These are phyloP conservation scores for Nowickia ferox DNA, from an alignment of 2,888 invertebrate genomes.

Conservation along the genomic window DNA sequence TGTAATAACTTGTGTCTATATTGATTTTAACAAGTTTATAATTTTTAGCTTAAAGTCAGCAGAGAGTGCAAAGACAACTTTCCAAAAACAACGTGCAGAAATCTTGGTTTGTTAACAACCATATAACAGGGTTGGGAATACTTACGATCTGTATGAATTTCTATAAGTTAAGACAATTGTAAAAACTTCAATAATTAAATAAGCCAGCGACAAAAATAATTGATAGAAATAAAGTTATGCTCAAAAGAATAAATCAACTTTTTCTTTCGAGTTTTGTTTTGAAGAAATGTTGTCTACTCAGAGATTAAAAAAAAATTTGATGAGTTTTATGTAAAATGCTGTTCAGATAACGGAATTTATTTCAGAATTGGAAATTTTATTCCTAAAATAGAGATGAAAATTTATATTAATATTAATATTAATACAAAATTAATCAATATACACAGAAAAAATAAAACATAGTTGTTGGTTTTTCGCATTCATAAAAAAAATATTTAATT, in stretches of 20 bases:
- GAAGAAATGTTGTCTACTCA: constrained; percentile 8
- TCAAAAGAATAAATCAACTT: not conserved
- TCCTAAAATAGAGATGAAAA: too few relatives aligned
- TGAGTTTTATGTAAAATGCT: too few relatives aligned
- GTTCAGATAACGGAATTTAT: too few relatives aligned
- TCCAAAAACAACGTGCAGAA: constrained; percentile 15
- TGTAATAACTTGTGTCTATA: constrained; percentile 62
- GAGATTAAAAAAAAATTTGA: not conserved
- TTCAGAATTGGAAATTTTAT: too few relatives aligned
- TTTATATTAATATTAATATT: too few relatives aligned
- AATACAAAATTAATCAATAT: too few relatives aligned
- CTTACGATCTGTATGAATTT: constrained; percentile 49
- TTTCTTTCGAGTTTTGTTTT: not conserved
- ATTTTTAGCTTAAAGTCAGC: constrained; percentile 64
- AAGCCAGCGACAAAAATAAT: not conserved
- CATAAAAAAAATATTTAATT: too few relatives aligned
- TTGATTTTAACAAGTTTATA: constrained; percentile 68
- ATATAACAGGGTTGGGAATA: not conserved
- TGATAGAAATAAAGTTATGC: not conserved
- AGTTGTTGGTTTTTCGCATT: too few relatives aligned
- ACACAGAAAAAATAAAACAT: too few relatives aligned
- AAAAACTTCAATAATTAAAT: constrained; percentile 21
- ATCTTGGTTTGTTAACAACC: not conserved
- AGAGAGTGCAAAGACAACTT: constrained; percentile 11
- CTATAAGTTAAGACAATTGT: constrained; percentile 39